Base-by-base conservation (phyloP, 2,888 invertebrate genomes). In the Drosophila multiciliata region DNA sequence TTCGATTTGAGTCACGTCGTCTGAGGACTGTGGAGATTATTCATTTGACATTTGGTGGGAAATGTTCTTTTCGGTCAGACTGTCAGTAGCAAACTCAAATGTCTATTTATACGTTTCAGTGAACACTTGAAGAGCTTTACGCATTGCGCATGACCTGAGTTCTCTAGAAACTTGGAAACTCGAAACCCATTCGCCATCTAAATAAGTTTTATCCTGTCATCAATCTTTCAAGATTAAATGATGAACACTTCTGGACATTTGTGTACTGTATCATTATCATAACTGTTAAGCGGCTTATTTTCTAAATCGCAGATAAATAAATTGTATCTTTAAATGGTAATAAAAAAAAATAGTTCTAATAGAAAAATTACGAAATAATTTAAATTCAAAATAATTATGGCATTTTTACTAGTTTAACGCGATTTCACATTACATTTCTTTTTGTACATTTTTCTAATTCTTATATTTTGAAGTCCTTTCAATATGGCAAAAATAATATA, bases 1-100 rank as follows among this genome's bases (percentile, higher is more conserved):
- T 59, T 71, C 45, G 62, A 29, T 68, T 61, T 53, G 63, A 20
- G 40, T 58, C 38, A 38, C 59, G 45, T 33, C 54, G 53, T 26
- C 36, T 2, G 38, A 52, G 61, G 52, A 32, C 62, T 59, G 50
- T 33, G 53, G 29, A 68, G 84, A 76, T 83, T 80, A 80, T 59
- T 67, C 38, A 65, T 32, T 59, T 79, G 84, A 89, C 84, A 89
- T 69, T 87, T 64, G 61, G 89, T 85, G 84, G 89, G 89, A 85
- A 85, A 69, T 80, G 89, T 89, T 85, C 88, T 89, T 64, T 17
- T 35, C 29, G 48, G 26, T 59, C 53, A 9, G 49, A 45, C 20
- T 58, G 40, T 35, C 85, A 66, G 78, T 87, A 87, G 84, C 75
- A 49, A 52, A 38, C 32, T 55, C 66, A 73, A 65, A 65, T 69